Evolutionary conservation across 2,113 vertebrate species (phyloP), one percentile per base, ranked within the genome.

Genomic region (Hyperopisus bebe): DNA sequence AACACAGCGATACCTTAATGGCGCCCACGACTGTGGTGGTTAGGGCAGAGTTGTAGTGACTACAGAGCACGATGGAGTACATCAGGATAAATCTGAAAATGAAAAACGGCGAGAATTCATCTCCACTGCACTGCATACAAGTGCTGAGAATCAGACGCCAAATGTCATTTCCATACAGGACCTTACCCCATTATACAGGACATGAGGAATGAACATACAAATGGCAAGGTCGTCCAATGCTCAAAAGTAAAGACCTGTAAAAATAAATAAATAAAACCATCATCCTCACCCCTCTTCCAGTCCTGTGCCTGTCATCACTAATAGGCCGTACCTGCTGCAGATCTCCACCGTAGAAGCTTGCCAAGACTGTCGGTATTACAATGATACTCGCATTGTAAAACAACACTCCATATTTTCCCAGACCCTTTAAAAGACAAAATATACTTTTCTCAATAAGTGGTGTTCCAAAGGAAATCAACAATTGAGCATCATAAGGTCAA

Each of bases 321-420:
- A 47, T 46, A 47, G 39, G 17, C 39, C 91, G 94, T 93, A 98
- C 98, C 96, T 97, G 91, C 0, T 95, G 92, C 80, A 99, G 92
- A 93, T 99, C 98, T 92, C 97, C 97, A 17, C 96, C 97, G 89
- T 91, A 96, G 10, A 93, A 92, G 88, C 97, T 97, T 51, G 95
- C 93, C 92, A 97, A 55, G 19, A 96, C 3, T 27, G 97, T 97
- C 11, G 98, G 98, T 86, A 98, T 89, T 87, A 98, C 93, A 92
- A 98, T 97, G 92, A 98, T 96, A 87, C 96, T 94, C n/a, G 97
- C 96, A 88, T 98, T 99, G 94, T 99, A 99, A 94, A 97, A 99
- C 92, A 99, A 95, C 77, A 99, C 95, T 27, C 97, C 98, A 0
- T 98, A 98, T 93, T 97, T 98, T 50, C 98, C 98, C 42, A 99